These are phyloP conservation scores for Julus scandinavius DNA, from an alignment of 2,888 invertebrate species.

Conservation along the genomic window DNA sequence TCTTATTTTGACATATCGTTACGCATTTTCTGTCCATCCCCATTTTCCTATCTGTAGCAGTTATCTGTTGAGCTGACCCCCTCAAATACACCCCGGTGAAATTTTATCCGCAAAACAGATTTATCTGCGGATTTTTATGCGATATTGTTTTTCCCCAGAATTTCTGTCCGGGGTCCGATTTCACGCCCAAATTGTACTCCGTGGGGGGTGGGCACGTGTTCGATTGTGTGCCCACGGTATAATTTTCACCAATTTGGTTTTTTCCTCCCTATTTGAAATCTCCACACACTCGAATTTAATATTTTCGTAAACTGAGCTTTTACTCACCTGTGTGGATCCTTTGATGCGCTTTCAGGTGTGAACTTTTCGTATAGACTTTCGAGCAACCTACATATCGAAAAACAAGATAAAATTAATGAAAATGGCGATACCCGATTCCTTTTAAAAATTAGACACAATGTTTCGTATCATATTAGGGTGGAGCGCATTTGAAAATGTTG, in stretches of 20 bases:
- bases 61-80: neutral
- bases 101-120: neutral
- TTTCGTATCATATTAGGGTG: conserved; percentile 57
- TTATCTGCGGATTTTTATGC: neutral
- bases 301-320: neutral
- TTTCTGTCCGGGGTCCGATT: neutral
- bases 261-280: neutral
- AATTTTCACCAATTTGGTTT: neutral
- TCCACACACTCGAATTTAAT: neutral
- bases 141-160: neutral
- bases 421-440: neutral
- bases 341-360: conserved; percentile 97
- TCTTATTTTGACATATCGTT: neutral
- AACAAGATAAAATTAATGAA: neutral
- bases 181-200: conserved; percentile 10
- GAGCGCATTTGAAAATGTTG: no score
- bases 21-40: neutral
- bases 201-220: conserved; percentile 27
- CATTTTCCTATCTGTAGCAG: neutral
- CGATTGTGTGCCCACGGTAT: neutral
- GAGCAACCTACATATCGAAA: conserved; percentile 81
- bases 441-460: neutral
- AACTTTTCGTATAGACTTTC: conserved; percentile 98
- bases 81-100: neutral
- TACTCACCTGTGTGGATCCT: conserved; percentile 94